A percentile compares a stretch with the other conserved stretches of the same genome.
Evolutionary conservation across 2,797 vertebrate genomes (phyloP).

Genomic region (Champsocephalus gunnari): DNA sequence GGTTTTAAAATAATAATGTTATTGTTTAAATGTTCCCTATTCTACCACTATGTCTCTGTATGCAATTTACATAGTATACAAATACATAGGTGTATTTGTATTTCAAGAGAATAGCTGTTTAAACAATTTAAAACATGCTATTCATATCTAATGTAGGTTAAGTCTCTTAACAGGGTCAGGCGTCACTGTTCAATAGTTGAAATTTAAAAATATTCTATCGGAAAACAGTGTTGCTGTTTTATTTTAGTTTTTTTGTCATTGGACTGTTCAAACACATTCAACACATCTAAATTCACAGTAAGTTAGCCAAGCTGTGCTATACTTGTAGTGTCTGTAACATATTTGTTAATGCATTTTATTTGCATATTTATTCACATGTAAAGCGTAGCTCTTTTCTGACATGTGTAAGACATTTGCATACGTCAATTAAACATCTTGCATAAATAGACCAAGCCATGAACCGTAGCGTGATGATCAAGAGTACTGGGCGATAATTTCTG

Average conservation of each 20-base stretch:
- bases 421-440: background rate
- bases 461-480: conserved; percentile 6
- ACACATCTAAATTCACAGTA: background rate
- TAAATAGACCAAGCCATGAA: conserved; percentile 10
- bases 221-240: no score
- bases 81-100: background rate
- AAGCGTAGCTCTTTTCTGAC: background rate
- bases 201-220: no score
- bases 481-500: background rate
- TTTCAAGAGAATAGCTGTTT: background rate
- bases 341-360: background rate
- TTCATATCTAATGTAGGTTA: background rate
- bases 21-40: background rate
- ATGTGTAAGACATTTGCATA: conserved; percentile 6
- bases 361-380: background rate
- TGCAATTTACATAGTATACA: background rate
- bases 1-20: background rate
- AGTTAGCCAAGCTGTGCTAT: background rate
- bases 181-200: no score
- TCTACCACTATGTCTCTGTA: background rate
- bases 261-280: background rate
- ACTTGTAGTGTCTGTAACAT: background rate
- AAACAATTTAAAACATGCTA: background rate
- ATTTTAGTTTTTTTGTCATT: background rate
- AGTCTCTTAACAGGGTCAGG: background rate